Evolutionary conservation across 2,113 vertebrate species (phyloP).

Genomic region (Peromyscus leucopus): DNA sequence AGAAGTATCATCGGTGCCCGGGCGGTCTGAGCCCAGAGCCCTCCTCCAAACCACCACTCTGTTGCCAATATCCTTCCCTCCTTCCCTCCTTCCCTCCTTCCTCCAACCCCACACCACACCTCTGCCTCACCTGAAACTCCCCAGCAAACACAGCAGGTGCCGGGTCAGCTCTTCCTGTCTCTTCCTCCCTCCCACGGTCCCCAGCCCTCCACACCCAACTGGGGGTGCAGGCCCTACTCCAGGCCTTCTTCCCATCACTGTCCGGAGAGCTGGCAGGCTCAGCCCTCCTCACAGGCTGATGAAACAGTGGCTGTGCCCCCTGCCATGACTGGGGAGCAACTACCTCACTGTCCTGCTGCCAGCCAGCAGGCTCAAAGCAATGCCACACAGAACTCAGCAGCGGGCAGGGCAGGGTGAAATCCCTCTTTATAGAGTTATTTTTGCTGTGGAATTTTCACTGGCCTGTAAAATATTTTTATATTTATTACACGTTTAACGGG

Average conservation of each 20-base stretch:
- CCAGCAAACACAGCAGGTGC: neutral
- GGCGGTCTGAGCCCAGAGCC: neutral
- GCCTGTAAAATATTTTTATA: constrained; percentile 92
- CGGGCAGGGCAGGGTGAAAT: constrained; percentile 81
- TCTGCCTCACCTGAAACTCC: neutral
- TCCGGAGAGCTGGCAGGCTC: neutral
- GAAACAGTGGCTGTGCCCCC: constrained; percentile 46
- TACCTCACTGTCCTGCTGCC: constrained; percentile 77
- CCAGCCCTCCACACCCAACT: neutral
- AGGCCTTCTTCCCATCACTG: neutral
- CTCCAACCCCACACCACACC: neutral
- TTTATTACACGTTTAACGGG: constrained; percentile 91
- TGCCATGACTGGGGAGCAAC: neutral
- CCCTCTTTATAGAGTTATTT: constrained; percentile 90
- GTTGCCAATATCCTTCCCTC: neutral
- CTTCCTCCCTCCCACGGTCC: neutral
- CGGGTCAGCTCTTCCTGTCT: neutral
- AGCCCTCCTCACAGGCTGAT: constrained; percentile 39
- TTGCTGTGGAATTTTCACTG: constrained; percentile 91
- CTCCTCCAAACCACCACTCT: neutral
- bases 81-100: neutral
- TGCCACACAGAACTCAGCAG: constrained; percentile 86
- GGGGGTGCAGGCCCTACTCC: neutral
- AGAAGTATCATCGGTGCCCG: neutral
- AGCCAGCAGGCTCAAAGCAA: constrained; percentile 81